A percentile compares a stretch with the other conserved stretches of the same genome.
phyloP scores from a whole-genome alignment of 1,140 invertebrate genomes.

The Drosophila erecta region DNA sequence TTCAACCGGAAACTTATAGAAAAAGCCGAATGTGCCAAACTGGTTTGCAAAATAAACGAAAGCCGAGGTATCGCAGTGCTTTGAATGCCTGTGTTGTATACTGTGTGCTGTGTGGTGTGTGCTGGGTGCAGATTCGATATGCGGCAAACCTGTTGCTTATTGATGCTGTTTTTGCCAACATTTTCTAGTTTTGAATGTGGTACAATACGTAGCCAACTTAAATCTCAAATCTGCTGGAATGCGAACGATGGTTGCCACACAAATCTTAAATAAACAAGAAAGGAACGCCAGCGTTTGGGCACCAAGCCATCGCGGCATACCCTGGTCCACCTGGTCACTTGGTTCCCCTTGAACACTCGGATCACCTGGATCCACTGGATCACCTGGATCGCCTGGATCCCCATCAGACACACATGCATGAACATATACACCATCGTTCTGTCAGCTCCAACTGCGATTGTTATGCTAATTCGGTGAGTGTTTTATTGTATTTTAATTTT shows the following conservation, averaged over 20 bases:
- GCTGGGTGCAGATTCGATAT: conserved; percentile 45
- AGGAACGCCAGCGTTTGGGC: conserved; percentile 21
- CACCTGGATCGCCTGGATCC: no score
- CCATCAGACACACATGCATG: neutral
- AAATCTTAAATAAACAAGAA: conserved; percentile 47
- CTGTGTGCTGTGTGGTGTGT: conserved; percentile 8
- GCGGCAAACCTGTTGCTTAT: conserved; percentile 62
- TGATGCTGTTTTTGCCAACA: conserved; percentile 64
- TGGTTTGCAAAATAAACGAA: conserved; percentile 60
- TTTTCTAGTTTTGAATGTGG: conserved; percentile 62
- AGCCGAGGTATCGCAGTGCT: conserved; percentile 49
- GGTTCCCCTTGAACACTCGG: no score
- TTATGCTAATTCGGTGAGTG: conserved; percentile 10
- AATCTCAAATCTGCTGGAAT: conserved; percentile 60
- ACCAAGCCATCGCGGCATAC: conserved; percentile 15
- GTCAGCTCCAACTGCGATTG: conserved; percentile 2
- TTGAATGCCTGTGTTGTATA: conserved; percentile 14
- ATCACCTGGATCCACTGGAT: no score
- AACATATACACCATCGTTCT: neutral
- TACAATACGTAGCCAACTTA: conserved; percentile 63
- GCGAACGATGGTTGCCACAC: conserved; percentile 58
- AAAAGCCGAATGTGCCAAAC: conserved; percentile 61
- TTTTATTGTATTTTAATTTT: conserved; percentile 19
- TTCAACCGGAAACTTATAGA: conserved; percentile 62
- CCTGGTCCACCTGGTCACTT: neutral